Evolutionary conservation across 92 coral and sea anemone genomes (phyloP).

Genomic region (Phenganax stokvisi): DNA sequence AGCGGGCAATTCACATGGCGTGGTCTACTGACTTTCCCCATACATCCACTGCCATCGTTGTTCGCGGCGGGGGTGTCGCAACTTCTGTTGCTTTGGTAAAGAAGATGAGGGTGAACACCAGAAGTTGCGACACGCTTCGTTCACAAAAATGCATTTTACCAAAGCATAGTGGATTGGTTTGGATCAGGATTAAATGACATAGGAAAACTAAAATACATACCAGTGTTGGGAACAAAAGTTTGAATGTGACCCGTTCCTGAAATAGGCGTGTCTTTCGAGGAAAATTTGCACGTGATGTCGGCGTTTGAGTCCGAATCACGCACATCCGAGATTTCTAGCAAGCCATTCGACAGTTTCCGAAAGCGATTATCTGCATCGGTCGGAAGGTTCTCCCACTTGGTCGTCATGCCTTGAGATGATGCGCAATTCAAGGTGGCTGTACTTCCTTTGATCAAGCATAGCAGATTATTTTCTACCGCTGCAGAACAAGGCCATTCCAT

Average conservation of each 20-base stretch:
- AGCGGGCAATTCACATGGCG: too few species aligned
- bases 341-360: conserved; percentile 11
- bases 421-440: conserved; percentile 10
- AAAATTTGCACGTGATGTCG: not conserved
- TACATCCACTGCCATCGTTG: not conserved
- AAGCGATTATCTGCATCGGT: not conserved
- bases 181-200: not conserved
- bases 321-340: not conserved
- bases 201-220: not conserved
- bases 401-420: not conserved
- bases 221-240: not conserved
- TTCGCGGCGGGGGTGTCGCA: not conserved
- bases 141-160: too few species aligned
- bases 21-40: not conserved
- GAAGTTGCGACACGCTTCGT: too few species aligned
- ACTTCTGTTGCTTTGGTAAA: too few species aligned
- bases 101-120: too few species aligned
- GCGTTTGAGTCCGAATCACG: not conserved
- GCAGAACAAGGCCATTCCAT: not conserved
- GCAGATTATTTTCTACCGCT: not conserved
- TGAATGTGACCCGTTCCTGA: not conserved
- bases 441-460: conserved; percentile 12
- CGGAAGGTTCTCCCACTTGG: conserved; percentile 8
- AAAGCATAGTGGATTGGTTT: too few species aligned
- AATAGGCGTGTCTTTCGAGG: not conserved